Percentiles rank a stretch among this genome's conserved stretches.
Evolutionary conservation across 2,888 invertebrate species (phyloP).

Genomic region (Neoscelio sp.): DNA sequence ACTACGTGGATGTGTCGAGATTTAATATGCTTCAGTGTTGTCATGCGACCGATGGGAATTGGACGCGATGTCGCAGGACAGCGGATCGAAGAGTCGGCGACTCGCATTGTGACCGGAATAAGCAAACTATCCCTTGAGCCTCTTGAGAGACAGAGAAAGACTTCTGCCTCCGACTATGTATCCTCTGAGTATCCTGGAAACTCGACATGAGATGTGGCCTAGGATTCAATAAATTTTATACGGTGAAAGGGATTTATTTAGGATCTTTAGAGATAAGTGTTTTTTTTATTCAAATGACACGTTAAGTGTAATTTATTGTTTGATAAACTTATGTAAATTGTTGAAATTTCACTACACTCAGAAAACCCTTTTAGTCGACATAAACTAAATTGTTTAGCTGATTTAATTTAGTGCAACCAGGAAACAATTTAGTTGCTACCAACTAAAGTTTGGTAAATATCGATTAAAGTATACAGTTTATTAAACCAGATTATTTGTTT

Average conservation of each 20-base stretch:
- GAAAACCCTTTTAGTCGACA: too few relatives aligned
- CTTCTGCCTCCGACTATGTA: conserved; percentile 46
- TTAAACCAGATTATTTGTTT: too few relatives aligned
- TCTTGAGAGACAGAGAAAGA: conserved; percentile 63
- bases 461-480: too few relatives aligned
- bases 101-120: conserved; percentile 68
- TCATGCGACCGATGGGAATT: conserved; percentile 70
- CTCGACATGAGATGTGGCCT: conserved; percentile 30
- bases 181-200: conserved; percentile 40
- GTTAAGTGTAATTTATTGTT: too few relatives aligned
- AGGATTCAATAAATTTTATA: conserved; percentile 56
- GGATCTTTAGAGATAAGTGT: conserved; percentile 23
- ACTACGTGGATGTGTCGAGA: conserved; percentile 67
- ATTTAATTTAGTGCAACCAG: too few relatives aligned
- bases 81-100: conserved; percentile 68
- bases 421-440: too few relatives aligned
- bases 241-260: conserved; percentile 41
- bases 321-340: too few relatives aligned
- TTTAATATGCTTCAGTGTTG: conserved; percentile 81
- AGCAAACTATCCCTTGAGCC: conserved; percentile 68
- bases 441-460: too few relatives aligned
- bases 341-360: too few relatives aligned
- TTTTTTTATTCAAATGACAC: too few relatives aligned
- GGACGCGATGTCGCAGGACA: conserved; percentile 71
- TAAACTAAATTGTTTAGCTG: too few relatives aligned